These are phyloP conservation scores for Tupiocoris notatus DNA, from an alignment of 2,888 invertebrate species.

Conservation along the genomic window DNA sequence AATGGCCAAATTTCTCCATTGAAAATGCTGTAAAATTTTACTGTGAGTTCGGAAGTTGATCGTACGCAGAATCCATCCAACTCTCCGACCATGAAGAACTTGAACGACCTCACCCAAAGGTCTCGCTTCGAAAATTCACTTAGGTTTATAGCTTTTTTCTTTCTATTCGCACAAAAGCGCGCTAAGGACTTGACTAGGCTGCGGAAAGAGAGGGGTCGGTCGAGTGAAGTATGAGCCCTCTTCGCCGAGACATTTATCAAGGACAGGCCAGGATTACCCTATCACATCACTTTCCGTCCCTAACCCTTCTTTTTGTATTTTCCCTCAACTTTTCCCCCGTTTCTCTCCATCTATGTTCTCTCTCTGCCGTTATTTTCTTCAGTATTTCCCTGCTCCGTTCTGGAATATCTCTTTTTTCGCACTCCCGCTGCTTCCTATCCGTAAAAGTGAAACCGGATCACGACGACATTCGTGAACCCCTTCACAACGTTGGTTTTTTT, in stretches of 20 bases:
- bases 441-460: constrained; percentile 41
- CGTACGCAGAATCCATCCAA: too few relatives aligned
- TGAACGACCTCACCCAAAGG: too few relatives aligned
- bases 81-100: too few relatives aligned
- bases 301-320: background rate
- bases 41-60: too few relatives aligned
- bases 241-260: background rate
- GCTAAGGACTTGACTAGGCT: too few relatives aligned
- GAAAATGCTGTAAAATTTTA: too few relatives aligned
- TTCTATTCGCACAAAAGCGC: background rate
- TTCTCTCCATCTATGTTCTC: too few relatives aligned
- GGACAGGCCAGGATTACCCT: background rate
- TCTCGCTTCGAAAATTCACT: background rate
- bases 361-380: background rate
- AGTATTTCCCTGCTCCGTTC: background rate
- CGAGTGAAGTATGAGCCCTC: background rate
- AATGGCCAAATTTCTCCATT: too few relatives aligned
- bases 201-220: background rate
- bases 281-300: background rate
- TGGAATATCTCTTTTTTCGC: background rate
- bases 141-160: background rate
- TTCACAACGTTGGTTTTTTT: background rate
- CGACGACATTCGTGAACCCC: constrained; percentile 31
- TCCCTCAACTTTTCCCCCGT: background rate
- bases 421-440: background rate